Percentiles rank a stretch among this genome's conserved stretches.
Conservation (phyloP, 2,888 invertebrate species). For the Sesia apiformis region DNA sequence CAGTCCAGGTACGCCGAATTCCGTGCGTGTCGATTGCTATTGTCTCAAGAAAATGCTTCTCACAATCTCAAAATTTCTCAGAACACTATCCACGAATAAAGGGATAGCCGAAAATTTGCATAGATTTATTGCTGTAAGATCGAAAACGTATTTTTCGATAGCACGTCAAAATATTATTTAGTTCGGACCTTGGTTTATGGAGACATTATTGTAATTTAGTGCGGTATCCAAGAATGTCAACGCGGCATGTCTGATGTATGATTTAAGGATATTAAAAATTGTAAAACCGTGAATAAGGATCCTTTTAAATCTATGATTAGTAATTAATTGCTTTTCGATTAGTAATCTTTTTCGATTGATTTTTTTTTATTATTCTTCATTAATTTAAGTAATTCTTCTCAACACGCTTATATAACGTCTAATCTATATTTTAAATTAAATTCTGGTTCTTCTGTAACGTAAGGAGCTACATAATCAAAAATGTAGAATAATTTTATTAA, state of each 20-base stretch:
- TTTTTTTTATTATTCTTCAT: background rate
- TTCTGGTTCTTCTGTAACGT: background rate
- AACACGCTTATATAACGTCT: background rate
- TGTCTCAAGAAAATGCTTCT: conserved; percentile 19
- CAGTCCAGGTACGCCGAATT: conserved; percentile 26
- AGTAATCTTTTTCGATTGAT: conserved; percentile 25
- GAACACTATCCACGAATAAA: conserved; percentile 32
- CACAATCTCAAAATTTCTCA: conserved; percentile 27
- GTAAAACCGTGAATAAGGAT: conserved; percentile 24
- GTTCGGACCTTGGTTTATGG: conserved; percentile 41
- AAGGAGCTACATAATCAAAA: background rate
- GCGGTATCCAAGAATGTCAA: conserved; percentile 45
- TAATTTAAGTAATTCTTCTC: background rate
- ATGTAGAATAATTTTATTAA: background rate
- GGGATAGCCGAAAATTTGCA: conserved; percentile 46
- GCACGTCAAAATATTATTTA: conserved; percentile 59
- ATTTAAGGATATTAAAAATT: conserved; percentile 54
- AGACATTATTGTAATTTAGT: conserved; percentile 47
- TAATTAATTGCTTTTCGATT: conserved; percentile 54
- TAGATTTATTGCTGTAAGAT: conserved; percentile 49
- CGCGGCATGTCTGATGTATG: conserved; percentile 26
- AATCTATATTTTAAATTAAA: background rate
- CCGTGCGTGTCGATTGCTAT: conserved; percentile 43
- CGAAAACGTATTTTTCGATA: conserved; percentile 40
- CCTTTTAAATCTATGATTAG: conserved; percentile 47